Percentiles rank a stretch among this genome's conserved stretches.
Conservation (phyloP, 2,113 vertebrate species). For the Syngnathus floridae region DNA sequence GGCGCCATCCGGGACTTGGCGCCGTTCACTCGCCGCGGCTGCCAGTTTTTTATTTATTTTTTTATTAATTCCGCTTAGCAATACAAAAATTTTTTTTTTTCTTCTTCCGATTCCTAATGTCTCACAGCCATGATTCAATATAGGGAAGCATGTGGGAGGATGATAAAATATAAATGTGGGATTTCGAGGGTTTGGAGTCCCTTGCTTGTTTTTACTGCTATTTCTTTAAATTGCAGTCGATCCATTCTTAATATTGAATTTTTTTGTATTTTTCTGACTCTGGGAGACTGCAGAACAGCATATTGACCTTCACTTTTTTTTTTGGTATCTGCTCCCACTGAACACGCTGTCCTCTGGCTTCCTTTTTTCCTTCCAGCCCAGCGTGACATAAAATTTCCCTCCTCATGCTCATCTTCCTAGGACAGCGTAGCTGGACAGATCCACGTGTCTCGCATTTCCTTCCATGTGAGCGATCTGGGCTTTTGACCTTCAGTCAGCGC, state of each 20-base stretch:
- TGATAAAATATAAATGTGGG: constrained; percentile 34
- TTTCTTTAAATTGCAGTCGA: background rate
- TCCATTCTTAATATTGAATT: background rate
- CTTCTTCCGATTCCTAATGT: constrained; percentile 26
- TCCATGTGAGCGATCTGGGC: constrained; percentile 23
- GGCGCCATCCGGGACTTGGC: constrained; percentile 24
- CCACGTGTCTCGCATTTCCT: constrained; percentile 22
- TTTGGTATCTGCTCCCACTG: constrained; percentile 36
- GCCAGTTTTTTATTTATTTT: constrained; percentile 32
- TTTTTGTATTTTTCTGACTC: constrained; percentile 34
- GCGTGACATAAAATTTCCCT: constrained; percentile 30
- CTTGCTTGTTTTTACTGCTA: background rate
- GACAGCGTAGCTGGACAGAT: constrained; percentile 28
- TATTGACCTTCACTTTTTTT: constrained; percentile 54
- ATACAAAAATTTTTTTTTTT: constrained; percentile 45
- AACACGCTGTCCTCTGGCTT: constrained; percentile 19
- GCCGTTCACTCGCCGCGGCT: constrained; percentile 10
- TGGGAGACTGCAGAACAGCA: constrained; percentile 57
- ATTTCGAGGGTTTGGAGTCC: constrained; percentile 3
- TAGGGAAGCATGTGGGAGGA: constrained; percentile 21
- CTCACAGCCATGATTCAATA: constrained; percentile 26
- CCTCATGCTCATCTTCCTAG: constrained; percentile 21
- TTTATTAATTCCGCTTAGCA: constrained; percentile 27
- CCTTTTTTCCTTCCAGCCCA: constrained; percentile 46
- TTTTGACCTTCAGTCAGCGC: constrained; percentile 47